Base-by-base conservation (phyloP, 2,797 vertebrate genomes). In the Coilia nasus region DNA sequence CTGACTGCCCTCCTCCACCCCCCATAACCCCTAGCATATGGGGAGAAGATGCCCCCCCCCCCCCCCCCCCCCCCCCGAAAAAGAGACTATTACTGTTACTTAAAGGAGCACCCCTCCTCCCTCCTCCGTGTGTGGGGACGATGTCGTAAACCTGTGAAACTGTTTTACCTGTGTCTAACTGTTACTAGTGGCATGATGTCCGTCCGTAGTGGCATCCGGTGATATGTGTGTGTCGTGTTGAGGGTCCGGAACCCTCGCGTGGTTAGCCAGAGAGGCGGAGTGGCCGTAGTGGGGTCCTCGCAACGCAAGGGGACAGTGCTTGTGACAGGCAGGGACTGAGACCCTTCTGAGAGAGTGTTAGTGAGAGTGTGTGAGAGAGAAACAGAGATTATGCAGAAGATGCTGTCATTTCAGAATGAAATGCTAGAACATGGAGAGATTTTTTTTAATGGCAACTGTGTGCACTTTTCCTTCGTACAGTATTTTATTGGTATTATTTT, bases 401-500 rank as follows among this genome's bases (percentile, higher is more conserved):
- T 71, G 64, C 64, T 71, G 25, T 31, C 1, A 67, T 67, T 67
- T 28, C 10, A 12, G 0, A 67, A 28, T 3, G n/a, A 67, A 67
- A 31, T 15, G 64, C 64, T 71, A 71, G 28, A 71, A 71, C 64
- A 31, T 17, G 25, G 28, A 71, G 25, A 25, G 12, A 5, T 71
- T 71, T 71, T 67, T n/a, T 59, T 59, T 59, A 90, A 93, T 96
- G 94, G 88, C 89, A 86, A 95, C 95, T 94, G 89, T 84, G 93
- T 95, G 96, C 97, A 97, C 97, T 96, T 97, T 96, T 96, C 94
- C 94, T 94, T 95, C 91, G 90, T 90, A 90, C 91, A 93, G 95
- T 96, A 95, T 96, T 96, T 91, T 56, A 88, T 90, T 94, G 87
- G 85, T 85, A 71, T 89, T 87, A 12, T 83, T 81, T 91, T 92